Percentiles rank a stretch among this genome's conserved stretches.
Conservation (phyloP, 1,140 invertebrate genomes). For the Solen grandis region DNA sequence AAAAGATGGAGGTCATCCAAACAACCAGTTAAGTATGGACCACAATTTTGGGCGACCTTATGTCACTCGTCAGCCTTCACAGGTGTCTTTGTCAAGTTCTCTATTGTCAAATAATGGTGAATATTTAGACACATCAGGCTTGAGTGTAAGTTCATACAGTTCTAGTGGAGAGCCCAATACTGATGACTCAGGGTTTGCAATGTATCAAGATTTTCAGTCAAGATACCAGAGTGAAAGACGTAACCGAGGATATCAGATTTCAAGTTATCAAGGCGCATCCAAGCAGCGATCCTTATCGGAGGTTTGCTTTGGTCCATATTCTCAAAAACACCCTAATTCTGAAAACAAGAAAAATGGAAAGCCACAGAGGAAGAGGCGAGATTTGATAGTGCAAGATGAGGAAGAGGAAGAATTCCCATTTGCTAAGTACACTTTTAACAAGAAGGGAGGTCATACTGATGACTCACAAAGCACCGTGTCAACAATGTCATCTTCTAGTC, state of each 20-base stretch:
- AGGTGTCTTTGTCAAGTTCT: constrained; percentile 10
- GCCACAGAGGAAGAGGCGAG: constrained; percentile 29
- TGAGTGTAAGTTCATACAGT: constrained; percentile 13
- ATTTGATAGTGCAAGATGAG: constrained; percentile 60
- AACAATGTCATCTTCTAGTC: constrained; percentile 15
- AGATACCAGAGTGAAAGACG: background rate
- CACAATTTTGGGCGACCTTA: background rate
- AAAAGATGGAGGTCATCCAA: background rate
- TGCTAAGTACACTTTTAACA: constrained; percentile 66
- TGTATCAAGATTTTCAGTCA: too few species aligned
- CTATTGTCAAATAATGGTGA: constrained; percentile 19
- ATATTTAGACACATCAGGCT: background rate
- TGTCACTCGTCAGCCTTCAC: background rate
- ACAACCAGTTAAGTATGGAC: background rate
- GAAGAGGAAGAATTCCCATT: constrained; percentile 65
- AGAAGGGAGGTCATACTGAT: constrained; percentile 42
- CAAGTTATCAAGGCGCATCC: background rate
- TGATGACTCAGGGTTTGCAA: too few species aligned
- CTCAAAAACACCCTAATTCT: background rate
- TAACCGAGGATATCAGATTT: constrained; percentile 10
- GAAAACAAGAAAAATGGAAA: constrained; percentile 27
- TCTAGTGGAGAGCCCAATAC: background rate
- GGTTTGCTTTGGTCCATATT: constrained; percentile 14
- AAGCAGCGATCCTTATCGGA: constrained; percentile 6
- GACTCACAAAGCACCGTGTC: background rate